Percentiles rank a stretch among this genome's conserved stretches.
Conservation (phyloP, 2,113 vertebrate species). For the Prinia subflava region DNA sequence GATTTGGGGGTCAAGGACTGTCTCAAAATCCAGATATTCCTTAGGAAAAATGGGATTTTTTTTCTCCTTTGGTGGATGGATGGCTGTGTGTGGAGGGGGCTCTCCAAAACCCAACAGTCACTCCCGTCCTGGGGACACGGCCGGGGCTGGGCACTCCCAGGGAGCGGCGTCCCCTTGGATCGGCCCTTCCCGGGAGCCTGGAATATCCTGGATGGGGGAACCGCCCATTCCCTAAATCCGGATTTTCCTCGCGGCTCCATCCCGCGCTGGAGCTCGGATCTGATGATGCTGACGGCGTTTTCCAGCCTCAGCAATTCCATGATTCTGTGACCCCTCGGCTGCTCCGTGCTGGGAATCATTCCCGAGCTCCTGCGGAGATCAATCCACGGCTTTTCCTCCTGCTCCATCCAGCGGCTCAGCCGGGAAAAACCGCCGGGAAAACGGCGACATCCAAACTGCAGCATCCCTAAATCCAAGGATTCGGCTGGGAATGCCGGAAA, state of each 20-base stretch:
- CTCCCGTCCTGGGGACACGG: background rate
- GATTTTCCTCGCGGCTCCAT: background rate
- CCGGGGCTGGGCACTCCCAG: background rate
- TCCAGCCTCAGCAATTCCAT: background rate
- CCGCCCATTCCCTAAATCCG: background rate
- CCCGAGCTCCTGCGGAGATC: background rate
- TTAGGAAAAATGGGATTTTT: background rate
- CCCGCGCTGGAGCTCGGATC: background rate
- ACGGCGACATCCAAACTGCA: fast-evolving
- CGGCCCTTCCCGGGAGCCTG: background rate
- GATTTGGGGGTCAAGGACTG: no score
- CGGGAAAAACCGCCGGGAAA: background rate
- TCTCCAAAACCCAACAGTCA: fast-evolving
- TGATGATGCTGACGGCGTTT: background rate
- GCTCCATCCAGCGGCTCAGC: conserved; percentile 23
- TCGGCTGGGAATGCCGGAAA: background rate
- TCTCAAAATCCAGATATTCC: background rate
- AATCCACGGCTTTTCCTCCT: background rate
- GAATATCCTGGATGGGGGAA: background rate
- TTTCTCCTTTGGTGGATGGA: no score
- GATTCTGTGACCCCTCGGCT: background rate
- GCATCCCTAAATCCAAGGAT: background rate
- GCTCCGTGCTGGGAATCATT: background rate
- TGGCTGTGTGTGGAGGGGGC: background rate
- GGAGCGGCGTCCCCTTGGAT: background rate